Conservation (phyloP, 2,888 invertebrate genomes). For the Neria commutata region DNA sequence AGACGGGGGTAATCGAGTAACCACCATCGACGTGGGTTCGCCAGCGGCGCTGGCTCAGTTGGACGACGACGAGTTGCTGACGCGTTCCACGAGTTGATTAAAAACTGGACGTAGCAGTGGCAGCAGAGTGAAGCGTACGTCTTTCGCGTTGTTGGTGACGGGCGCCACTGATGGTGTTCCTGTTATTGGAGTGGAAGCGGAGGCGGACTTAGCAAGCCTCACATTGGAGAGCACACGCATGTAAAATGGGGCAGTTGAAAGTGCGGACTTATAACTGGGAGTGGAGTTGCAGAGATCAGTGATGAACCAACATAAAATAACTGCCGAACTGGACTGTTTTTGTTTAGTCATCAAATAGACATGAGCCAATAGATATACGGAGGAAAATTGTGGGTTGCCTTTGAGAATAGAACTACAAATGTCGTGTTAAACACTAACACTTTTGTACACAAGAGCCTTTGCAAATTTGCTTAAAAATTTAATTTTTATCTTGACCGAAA, state of each 20-base stretch:
- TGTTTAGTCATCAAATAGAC: too few species aligned
- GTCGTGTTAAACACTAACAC: too few species aligned
- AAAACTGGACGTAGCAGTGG: conserved; percentile 30
- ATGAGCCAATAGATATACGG: too few species aligned
- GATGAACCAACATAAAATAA: too few species aligned
- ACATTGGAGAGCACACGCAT: conserved; percentile 53
- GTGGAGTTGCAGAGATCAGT: too few species aligned
- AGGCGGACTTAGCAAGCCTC: conserved; percentile 23
- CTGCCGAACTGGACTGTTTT: too few species aligned
- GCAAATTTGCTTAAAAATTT: too few species aligned
- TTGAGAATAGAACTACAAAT: too few species aligned
- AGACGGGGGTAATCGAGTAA: conserved; percentile 59
- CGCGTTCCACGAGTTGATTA: conserved; percentile 43
- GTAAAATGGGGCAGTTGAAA: conserved; percentile 37
- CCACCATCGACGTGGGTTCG: conserved; percentile 60
- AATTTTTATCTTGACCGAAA: too few species aligned
- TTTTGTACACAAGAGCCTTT: too few species aligned
- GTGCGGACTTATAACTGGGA: too few species aligned
- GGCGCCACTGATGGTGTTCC: conserved; percentile 37
- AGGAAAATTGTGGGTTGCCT: too few species aligned
- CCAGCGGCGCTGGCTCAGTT: conserved; percentile 47
- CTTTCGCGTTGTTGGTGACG: conserved; percentile 10
- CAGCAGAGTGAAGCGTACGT: conserved; percentile 22
- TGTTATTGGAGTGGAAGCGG: conserved; percentile 16
- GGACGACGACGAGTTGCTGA: conserved; percentile 51